These are phyloP conservation scores for Gonatopus flavifemur DNA, from an alignment of 1,140 invertebrate genomes.

Conservation along the genomic window DNA sequence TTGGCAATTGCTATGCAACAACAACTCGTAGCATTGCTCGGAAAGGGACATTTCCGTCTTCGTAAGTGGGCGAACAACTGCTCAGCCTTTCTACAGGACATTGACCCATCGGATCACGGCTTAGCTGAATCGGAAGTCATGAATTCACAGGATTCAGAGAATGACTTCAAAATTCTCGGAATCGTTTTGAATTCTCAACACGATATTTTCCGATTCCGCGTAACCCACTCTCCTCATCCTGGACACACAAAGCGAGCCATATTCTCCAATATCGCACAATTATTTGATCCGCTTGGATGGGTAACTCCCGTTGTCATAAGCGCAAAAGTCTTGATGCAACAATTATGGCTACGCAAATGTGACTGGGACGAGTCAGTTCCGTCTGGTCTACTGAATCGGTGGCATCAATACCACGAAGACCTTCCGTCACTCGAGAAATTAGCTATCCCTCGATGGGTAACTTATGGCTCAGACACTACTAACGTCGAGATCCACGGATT, in stretches of 20 bases:
- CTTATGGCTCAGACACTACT: too few species aligned
- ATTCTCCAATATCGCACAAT: too few species aligned
- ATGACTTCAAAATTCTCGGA: not conserved
- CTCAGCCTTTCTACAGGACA: not conserved
- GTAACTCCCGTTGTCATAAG: too few species aligned
- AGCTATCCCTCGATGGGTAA: too few species aligned
- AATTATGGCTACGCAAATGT: too few species aligned
- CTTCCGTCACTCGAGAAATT: too few species aligned
- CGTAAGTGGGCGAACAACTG: not conserved
- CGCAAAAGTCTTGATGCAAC: too few species aligned
- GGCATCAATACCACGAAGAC: too few species aligned
- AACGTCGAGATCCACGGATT: not conserved
- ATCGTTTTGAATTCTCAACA: not conserved
- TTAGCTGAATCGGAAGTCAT: not conserved
- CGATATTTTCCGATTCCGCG: not conserved
- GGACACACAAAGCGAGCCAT: not conserved
- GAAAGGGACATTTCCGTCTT: not conserved
- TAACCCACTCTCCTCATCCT: fast-evolving
- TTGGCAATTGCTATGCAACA: not conserved
- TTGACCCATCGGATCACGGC: not conserved
- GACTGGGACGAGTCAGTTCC: too few species aligned
- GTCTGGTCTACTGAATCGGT: too few species aligned
- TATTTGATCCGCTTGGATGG: too few species aligned
- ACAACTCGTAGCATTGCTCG: fast-evolving
- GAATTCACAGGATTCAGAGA: not conserved